phyloP scores from a whole-genome alignment of 2,888 invertebrate species.

The Sipha maydis region DNA sequence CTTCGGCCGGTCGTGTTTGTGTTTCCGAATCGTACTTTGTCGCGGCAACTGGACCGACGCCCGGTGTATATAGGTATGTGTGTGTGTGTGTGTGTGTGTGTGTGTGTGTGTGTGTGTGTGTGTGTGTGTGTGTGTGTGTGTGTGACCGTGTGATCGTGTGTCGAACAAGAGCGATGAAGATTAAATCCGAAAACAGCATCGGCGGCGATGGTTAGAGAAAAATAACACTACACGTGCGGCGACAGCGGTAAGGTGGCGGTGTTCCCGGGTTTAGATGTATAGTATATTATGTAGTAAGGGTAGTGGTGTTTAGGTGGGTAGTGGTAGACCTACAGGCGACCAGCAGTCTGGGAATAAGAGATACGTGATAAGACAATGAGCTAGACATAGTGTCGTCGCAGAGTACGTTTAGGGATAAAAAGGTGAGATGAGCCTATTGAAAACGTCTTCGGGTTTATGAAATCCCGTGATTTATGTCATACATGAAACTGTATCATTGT shows the following conservation, averaged over 20 bases:
- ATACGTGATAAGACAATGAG: slow-evolving; percentile 61
- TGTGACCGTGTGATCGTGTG: slow-evolving; percentile 24
- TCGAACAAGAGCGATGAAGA: slow-evolving; percentile 49
- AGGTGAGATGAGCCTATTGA: slow-evolving; percentile 53
- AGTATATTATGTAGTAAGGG: background rate
- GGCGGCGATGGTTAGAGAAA: background rate
- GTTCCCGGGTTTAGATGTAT: background rate
- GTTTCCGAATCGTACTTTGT: slow-evolving; percentile 51
- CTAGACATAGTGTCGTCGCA: slow-evolving; percentile 42
- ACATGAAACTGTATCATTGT: slow-evolving; percentile 5
- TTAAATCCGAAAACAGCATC: slow-evolving; percentile 27
- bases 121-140: background rate
- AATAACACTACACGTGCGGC: slow-evolving; percentile 31
- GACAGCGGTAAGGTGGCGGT: background rate
- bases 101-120: background rate
- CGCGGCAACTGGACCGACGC: background rate
- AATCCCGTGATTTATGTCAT: slow-evolving; percentile 57
- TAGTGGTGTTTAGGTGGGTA: background rate
- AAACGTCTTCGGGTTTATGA: slow-evolving; percentile 42
- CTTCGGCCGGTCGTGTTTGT: slow-evolving; percentile 41
- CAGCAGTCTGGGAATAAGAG: slow-evolving; percentile 52
- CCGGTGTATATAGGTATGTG: background rate
- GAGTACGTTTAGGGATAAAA: slow-evolving; percentile 54
- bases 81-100: background rate
- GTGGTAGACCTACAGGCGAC: slow-evolving; percentile 33